phyloP scores from a whole-genome alignment of 2,888 invertebrate genomes.

The Eubasilissa splendida region DNA sequence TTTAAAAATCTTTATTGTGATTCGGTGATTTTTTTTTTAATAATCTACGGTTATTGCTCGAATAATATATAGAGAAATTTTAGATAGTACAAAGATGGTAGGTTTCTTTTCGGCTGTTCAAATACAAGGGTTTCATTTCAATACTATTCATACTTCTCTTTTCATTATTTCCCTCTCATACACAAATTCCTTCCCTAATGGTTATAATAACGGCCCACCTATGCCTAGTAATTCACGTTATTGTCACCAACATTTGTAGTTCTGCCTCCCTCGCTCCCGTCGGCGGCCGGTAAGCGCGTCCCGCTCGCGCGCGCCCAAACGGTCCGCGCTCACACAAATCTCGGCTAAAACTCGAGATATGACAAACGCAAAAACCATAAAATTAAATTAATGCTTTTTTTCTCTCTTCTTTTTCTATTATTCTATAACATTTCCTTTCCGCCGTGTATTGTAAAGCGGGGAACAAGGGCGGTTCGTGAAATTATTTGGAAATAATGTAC shows the following conservation, averaged over 20 bases:
- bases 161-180: conserved; percentile 24
- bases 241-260: conserved; percentile 54
- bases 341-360: conserved; percentile 66
- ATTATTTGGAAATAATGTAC: not conserved
- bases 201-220: conserved; percentile 58
- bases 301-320: conserved; percentile 44
- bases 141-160: conserved; percentile 17
- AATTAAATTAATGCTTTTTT: conserved; percentile 71
- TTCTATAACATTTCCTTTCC: conserved; percentile 53
- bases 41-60: too few species aligned
- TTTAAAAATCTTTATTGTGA: too few species aligned
- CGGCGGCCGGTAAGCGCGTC: conserved; percentile 19
- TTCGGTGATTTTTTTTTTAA: too few species aligned
- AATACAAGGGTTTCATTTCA: conserved; percentile 20
- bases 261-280: conserved; percentile 27
- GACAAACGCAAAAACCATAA: conserved; percentile 75
- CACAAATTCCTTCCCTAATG: conserved; percentile 50
- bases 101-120: too few species aligned
- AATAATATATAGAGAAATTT: too few species aligned
- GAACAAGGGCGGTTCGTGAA: conserved; percentile 20
- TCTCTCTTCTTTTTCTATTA: conserved; percentile 57
- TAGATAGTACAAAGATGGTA: too few species aligned
- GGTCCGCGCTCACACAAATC: conserved; percentile 66
- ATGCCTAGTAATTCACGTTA: conserved; percentile 57
- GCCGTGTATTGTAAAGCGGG: conserved; percentile 46